A percentile compares a stretch with the other conserved stretches of the same genome.
Conservation (phyloP, 2,888 invertebrate genomes). For the Dryadula phaetusa region DNA sequence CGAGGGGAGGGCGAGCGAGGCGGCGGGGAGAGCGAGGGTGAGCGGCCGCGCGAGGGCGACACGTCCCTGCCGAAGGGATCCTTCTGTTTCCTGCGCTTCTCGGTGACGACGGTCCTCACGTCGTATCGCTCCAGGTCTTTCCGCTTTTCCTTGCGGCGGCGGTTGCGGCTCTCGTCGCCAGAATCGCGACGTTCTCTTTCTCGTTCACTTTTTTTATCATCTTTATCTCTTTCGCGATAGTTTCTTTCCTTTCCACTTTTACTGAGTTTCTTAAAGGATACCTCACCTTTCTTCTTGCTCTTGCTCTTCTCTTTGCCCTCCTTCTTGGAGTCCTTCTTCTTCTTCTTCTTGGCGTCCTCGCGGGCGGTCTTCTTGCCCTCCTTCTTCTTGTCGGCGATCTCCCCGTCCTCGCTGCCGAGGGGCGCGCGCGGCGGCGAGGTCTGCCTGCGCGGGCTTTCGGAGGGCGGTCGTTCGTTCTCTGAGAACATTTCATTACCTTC, state of each 20-base stretch:
- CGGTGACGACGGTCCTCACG: slow-evolving; percentile 90
- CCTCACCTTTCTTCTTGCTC: slow-evolving; percentile 80
- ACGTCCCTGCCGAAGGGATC: slow-evolving; percentile 92
- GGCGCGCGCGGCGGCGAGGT: slow-evolving; percentile 58
- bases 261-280: slow-evolving; percentile 91
- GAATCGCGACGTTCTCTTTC: slow-evolving; percentile 58
- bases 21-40: slow-evolving; percentile 50
- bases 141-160: slow-evolving; percentile 83
- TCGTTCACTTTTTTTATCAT: slow-evolving; percentile 63
- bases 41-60: slow-evolving; percentile 66
- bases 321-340: slow-evolving; percentile 81
- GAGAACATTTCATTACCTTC: slow-evolving; percentile 87
- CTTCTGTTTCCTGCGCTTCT: slow-evolving; percentile 86
- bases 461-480: slow-evolving; percentile 79
- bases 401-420: slow-evolving; percentile 81
- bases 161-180: slow-evolving; percentile 62
- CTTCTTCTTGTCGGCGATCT: slow-evolving; percentile 80
- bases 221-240: slow-evolving; percentile 87
- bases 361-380: slow-evolving; percentile 50
- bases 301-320: slow-evolving; percentile 72
- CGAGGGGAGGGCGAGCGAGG: slow-evolving; percentile 51
- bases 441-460: slow-evolving; percentile 57
- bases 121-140: slow-evolving; percentile 93
- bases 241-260: slow-evolving; percentile 91
- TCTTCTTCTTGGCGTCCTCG: slow-evolving; percentile 73